Evolutionary conservation across 2,113 vertebrate species (phyloP), one percentile per base, ranked within the genome.

Genomic region (Aldabrachelys gigantea): DNA sequence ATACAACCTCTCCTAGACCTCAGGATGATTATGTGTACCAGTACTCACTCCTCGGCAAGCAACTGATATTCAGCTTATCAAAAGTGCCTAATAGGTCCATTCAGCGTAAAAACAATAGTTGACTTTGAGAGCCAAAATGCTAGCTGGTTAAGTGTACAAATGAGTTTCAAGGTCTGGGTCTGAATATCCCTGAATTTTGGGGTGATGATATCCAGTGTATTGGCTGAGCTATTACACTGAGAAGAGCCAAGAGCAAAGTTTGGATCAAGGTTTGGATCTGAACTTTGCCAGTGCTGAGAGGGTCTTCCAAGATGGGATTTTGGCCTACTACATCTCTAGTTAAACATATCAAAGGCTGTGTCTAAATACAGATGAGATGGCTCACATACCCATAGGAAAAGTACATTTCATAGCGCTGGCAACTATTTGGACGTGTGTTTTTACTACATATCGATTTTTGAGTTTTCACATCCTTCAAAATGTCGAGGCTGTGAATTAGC

Each of bases 221-320:
- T 38, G n/a, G 35, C 19, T 38, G 9, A 72, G n/a, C 19, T 9
- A 38, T 5, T 10, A 72, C 19, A 38, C 3, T 38, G 65, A 38
- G 35, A 38, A 72, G n/a, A 72, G n/a, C 65, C 8, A 69, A 8
- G n/a, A n/a, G 65, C 65, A 72, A 72, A 38, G 65, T 38, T 38
- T 72, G 65, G 17, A 38, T 22, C n/a, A 22, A 21, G 19, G n/a
- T 72, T 38, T 72, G 17, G n/a, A 72, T 38, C n/a, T 38, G n/a
- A 72, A 72, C n/a, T 21, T 69, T 35, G 11, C 19, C 17, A n/a
- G 16, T 17, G 31, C 62, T 65, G 65, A 69, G 19, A 9, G 2
- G 17, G 9, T n/a, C 17, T 72, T 72, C 65, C 65, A 31, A 65
- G 0, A 0, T 4, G 2, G 21, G 6, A 53, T 91, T 82, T 89